Conservation (phyloP, 92 coral and sea anemone genomes). For the Umimayanthus chanpuru region DNA sequence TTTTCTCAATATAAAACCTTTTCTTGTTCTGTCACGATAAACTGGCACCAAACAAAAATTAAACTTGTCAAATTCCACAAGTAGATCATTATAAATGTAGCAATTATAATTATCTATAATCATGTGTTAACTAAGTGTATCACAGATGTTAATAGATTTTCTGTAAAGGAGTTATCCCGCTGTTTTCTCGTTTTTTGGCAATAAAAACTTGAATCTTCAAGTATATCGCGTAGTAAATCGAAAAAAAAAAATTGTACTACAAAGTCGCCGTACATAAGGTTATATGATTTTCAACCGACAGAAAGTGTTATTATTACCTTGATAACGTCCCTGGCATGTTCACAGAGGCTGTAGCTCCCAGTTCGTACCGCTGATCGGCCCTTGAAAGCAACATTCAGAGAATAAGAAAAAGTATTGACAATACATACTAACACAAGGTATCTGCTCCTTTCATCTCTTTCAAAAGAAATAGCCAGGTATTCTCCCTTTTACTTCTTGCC, state of each 20-base stretch:
- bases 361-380: constrained; percentile 73
- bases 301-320: constrained; percentile 58
- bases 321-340: constrained; percentile 68
- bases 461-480: constrained; percentile 28
- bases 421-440: constrained; percentile 25
- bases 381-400: constrained; percentile 21
- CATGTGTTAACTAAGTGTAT: no score
- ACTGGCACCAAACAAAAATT: no score
- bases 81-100: neutral
- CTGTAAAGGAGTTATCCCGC: no score
- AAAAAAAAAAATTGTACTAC: neutral
- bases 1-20: no score
- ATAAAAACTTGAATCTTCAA: no score
- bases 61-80: no score
- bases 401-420: neutral
- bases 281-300: neutral
- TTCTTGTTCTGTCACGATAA: no score
- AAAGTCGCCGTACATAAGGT: neutral
- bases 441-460: constrained; percentile 69
- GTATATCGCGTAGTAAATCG: no score
- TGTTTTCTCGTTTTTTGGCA: no score
- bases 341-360: constrained; percentile 68
- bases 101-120: no score
- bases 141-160: no score
- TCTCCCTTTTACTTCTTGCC: no score